Base-by-base conservation (phyloP, 2,888 invertebrate genomes). In the Ceramica pisi region DNA sequence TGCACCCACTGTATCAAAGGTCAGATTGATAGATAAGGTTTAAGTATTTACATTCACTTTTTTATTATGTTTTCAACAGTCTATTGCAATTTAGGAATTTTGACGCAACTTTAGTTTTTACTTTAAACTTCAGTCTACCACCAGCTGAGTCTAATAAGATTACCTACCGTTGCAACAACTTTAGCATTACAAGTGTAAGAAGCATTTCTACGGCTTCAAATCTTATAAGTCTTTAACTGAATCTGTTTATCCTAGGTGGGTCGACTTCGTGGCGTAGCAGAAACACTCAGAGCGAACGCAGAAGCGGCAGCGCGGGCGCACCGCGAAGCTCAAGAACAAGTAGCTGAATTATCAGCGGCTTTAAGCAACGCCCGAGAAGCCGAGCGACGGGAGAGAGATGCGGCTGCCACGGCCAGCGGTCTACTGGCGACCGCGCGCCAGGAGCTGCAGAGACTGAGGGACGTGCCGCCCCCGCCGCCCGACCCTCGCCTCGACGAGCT, bases 401-500 rank as follows among this genome's bases (percentile, higher is more conserved):
- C 96, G 9, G 95, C 95, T 74, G 94, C 96, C 56, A 93, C 96
- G 1, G 95, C 97, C 35, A 95, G 96, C 21, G 96, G 96, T 80
- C 88, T 97, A 81, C 96, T 98, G 84, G 96, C 97, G 46, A 97
- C 97, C 73, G 94, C 98, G 68, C 97, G 97, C 75, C 93, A 94
- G 75, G 98, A 98, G 90, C 93, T 98, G 82, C 97, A 97, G 90
- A 93, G 96, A 71, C 92, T 97, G 81, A 95, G 97, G 68, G 96
- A 97, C n/a, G 97, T 97, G 88, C 93, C 95, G 16, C 95, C 96
- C 8, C 96, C 96, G 73, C 97, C 97, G 59, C 98, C 98, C 82
- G 97, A 97, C 77, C 97, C 98, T 76, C 97, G 98, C 89, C 96
- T 98, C 75, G 98, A 97, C 83, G 98, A 98, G 90, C 95, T 98